A percentile compares a stretch with the other conserved stretches of the same genome.
These are phyloP conservation scores for Zosterops japonicus DNA, from an alignment of 2,113 vertebrate species.

Conservation along the genomic window DNA sequence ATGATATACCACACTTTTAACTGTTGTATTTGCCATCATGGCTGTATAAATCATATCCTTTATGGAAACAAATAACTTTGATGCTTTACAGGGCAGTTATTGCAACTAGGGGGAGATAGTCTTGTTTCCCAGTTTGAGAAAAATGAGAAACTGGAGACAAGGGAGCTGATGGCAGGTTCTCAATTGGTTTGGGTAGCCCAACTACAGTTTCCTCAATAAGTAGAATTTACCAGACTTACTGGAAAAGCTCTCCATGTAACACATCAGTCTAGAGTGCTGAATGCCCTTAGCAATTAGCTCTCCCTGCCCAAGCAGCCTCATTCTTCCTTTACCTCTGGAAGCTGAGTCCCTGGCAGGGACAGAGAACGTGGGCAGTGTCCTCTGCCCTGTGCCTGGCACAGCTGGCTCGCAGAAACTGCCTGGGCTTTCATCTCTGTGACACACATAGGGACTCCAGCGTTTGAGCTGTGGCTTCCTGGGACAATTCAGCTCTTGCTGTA, in stretches of 20 bases:
- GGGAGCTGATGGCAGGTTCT: neutral
- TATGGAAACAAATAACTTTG: neutral
- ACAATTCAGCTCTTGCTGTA: neutral
- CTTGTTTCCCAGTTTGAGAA: neutral
- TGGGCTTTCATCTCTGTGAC: neutral
- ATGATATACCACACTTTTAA: neutral
- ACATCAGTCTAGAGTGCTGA: neutral
- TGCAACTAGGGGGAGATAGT: neutral
- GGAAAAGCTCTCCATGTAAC: neutral
- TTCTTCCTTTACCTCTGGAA: neutral
- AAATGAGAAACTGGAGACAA: neutral
- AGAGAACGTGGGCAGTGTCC: rapidly evolving
- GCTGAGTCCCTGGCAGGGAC: neutral
- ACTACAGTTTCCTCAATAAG: neutral
- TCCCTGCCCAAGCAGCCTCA: rapidly evolving
- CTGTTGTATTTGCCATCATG: neutral
- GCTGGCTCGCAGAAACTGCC: neutral
- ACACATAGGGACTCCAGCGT: neutral
- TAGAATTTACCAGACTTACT: neutral
- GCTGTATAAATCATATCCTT: neutral
- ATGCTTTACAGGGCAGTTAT: neutral
- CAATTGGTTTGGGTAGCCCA: neutral
- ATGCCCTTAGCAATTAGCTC: neutral
- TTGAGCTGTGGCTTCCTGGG: neutral
- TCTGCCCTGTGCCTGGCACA: neutral